These are phyloP conservation scores for Parnassius orleans DNA, from an alignment of 2,888 invertebrate genomes.

Conservation along the genomic window DNA sequence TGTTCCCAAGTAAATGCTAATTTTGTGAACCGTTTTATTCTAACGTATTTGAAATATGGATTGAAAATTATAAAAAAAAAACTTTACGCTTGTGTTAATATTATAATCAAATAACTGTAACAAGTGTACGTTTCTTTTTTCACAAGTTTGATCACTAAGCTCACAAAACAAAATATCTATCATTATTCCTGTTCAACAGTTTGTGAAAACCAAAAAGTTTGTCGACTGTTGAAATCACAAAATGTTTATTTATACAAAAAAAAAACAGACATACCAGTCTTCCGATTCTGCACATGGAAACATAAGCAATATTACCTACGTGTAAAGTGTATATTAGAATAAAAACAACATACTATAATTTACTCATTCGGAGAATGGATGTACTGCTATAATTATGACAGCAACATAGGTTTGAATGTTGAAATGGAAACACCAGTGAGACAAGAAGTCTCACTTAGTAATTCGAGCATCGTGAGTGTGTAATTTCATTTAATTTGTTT, in stretches of 20 bases:
- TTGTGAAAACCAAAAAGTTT: conserved; percentile 15
- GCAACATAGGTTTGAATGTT: conserved; percentile 35
- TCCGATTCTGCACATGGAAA: not conserved
- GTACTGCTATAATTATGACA: conserved; percentile 33
- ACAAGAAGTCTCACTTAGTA: conserved; percentile 44
- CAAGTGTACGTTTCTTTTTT: not conserved
- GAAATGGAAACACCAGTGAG: conserved; percentile 50
- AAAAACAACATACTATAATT: not conserved
- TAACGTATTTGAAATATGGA: too few species aligned
- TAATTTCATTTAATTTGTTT: conserved; percentile 68
- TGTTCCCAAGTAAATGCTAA: too few species aligned
- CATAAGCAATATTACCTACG: conserved; percentile 10
- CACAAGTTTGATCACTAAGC: conserved; percentile 18
- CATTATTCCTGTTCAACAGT: conserved; percentile 23
- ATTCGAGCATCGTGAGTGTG: conserved; percentile 58
- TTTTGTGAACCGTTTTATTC: too few species aligned
- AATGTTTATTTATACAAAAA: conserved; percentile 14
- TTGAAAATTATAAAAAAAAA: too few species aligned
- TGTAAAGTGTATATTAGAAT: not conserved
- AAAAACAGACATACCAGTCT: conserved; percentile 4
- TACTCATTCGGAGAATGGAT: conserved; percentile 1
- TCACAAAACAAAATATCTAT: conserved; percentile 6
- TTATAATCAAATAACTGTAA: too few species aligned
- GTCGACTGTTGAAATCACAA: conserved; percentile 21
- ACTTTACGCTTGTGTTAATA: too few species aligned